Conservation (phyloP, 2,113 vertebrate genomes). For the Sardina pilchardus region DNA sequence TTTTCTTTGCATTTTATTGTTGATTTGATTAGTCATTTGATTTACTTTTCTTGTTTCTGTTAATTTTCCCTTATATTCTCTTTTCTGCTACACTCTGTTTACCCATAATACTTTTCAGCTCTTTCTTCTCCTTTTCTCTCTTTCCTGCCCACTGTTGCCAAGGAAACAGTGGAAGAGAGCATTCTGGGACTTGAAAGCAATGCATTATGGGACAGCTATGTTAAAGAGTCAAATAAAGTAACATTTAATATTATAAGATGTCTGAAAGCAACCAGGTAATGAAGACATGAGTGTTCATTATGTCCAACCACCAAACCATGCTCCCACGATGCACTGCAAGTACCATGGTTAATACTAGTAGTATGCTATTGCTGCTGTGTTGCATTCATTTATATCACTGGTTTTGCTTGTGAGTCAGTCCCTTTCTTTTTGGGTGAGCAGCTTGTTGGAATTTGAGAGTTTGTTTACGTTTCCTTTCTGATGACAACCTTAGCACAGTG, state of each 20-base stretch:
- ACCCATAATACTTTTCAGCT: not conserved
- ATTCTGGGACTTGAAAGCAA: constrained; percentile 53
- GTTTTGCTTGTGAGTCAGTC: not conserved
- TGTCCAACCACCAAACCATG: constrained; percentile 35
- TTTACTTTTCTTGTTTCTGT: constrained; percentile 28
- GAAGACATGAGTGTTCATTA: constrained; percentile 17
- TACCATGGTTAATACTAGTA: constrained; percentile 23
- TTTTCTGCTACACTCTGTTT: constrained; percentile 10
- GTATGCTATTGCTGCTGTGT: constrained; percentile 27
- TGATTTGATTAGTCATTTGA: constrained; percentile 15
- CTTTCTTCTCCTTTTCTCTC: constrained; percentile 15
- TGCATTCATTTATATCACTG: not conserved
- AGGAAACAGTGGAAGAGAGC: constrained; percentile 58
- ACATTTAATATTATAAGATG: constrained; percentile 13
- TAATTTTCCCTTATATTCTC: not conserved
- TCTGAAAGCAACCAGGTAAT: constrained; percentile 16
- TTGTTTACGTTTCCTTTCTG: constrained; percentile 13
- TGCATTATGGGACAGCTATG: constrained; percentile 23
- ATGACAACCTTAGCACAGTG: constrained; percentile 26
- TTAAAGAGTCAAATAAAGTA: constrained; percentile 10
- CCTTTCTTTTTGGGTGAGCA: not conserved
- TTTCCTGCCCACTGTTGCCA: constrained; percentile 43
- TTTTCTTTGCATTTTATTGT: constrained; percentile 9
- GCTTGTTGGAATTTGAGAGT: not conserved
- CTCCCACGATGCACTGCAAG: constrained; percentile 48